These are phyloP conservation scores for Drosophila micromelanica DNA, from an alignment of 1,140 invertebrate genomes.

Conservation along the genomic window DNA sequence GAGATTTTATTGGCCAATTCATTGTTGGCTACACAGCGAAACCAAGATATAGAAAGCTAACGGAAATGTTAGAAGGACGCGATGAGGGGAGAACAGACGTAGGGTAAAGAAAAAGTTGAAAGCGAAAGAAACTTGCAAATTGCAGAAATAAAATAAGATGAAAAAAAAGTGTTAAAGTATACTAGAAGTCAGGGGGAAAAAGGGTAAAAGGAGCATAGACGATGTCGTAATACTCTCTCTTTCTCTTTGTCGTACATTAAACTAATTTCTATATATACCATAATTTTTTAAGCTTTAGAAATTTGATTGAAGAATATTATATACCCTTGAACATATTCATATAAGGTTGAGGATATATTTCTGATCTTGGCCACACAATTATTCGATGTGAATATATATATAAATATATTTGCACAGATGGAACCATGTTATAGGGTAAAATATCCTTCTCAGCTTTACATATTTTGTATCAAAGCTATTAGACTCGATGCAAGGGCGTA, in stretches of 20 bases:
- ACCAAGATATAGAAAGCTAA: conserved; percentile 3
- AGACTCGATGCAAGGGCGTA: conserved; percentile 4
- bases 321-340: no score
- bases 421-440: no score
- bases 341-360: neutral
- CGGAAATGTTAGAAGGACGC: neutral
- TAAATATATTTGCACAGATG: no score
- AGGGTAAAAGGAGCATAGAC: conserved; percentile 7
- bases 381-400: no score
- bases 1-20: conserved; percentile 83
- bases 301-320: no score
- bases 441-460: no score
- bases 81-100: neutral
- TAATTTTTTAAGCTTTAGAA: no score
- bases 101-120: conserved; percentile 43
- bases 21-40: conserved; percentile 67
- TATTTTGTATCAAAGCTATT: no score
- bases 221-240: conserved; percentile 34
- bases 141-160: conserved; percentile 19
- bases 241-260: no score
- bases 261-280: neutral
- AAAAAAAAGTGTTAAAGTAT: conserved; percentile 28
- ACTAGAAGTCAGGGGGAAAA: conserved; percentile 21
- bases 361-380: no score
- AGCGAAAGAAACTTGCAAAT: conserved; percentile 62